A percentile compares a stretch with the other conserved stretches of the same genome.
Evolutionary conservation across 2,888 invertebrate species (phyloP).

Genomic region (Fragum whitleyi): DNA sequence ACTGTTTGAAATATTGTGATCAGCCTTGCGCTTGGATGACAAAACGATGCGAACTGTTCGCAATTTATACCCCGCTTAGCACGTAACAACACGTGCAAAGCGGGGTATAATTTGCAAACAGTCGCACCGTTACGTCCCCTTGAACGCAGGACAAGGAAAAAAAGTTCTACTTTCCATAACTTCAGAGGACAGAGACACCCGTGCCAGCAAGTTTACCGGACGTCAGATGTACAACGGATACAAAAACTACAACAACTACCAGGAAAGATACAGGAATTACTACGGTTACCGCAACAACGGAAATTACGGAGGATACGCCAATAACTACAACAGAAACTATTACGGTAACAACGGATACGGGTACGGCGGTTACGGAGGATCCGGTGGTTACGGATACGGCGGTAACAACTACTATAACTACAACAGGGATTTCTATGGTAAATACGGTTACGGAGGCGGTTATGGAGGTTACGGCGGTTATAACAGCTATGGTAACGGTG

Average conservation of each 20-base stretch:
- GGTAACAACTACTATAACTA: not conserved
- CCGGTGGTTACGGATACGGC: not conserved
- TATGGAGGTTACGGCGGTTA: constrained; percentile 1
- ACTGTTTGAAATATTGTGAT: too few relatives aligned
- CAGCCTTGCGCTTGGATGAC: too few relatives aligned
- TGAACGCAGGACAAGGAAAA: too few relatives aligned
- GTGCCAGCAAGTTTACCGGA: constrained; percentile 14
- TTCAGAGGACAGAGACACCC: constrained; percentile 11
- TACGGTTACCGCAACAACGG: not conserved
- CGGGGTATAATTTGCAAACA: too few relatives aligned
- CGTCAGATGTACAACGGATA: constrained; percentile 8
- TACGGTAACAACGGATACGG: constrained; percentile 8
- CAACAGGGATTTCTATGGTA: constrained; percentile 12
- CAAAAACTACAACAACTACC: constrained; percentile 22
- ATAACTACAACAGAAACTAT: constrained; percentile 26
- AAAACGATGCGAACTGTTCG: too few relatives aligned
- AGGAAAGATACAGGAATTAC: constrained; percentile 18
- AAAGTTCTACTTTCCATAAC: not conserved
- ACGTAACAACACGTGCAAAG: too few relatives aligned
- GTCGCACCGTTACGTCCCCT: too few relatives aligned
- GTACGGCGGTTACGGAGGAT: not conserved
- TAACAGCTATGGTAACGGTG: constrained; percentile 3
- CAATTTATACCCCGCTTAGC: too few relatives aligned
- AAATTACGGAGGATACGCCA: not conserved
- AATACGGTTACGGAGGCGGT: not conserved